Percentiles rank a stretch among this genome's conserved stretches.
These are phyloP conservation scores for Corythornis leucogaster DNA, from an alignment of 2,797 vertebrate genomes.

Conservation along the genomic window DNA sequence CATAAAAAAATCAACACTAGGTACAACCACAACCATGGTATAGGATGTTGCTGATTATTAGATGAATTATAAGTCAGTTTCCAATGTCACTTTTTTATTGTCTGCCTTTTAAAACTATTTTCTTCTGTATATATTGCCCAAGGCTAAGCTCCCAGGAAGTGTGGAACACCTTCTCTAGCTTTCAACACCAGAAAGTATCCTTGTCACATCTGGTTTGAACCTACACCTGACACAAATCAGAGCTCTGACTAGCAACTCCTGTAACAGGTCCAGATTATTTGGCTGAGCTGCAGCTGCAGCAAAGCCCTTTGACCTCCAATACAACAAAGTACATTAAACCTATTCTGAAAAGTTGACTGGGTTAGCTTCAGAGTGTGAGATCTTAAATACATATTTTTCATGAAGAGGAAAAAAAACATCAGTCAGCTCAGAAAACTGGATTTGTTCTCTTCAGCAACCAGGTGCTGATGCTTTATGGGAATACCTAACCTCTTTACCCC, in stretches of 20 bases:
- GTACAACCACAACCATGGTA: not conserved
- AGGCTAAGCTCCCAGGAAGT: slow-evolving; percentile 66
- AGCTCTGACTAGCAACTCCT: slow-evolving; percentile 51
- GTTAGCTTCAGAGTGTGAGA: slow-evolving; percentile 33
- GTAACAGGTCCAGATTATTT: slow-evolving; percentile 56
- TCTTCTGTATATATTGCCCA: not conserved
- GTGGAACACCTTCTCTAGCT: slow-evolving; percentile 22
- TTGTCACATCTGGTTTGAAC: slow-evolving; percentile 63
- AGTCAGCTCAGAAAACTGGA: slow-evolving; percentile 19
- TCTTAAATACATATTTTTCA: slow-evolving; percentile 6
- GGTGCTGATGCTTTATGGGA: not conserved
- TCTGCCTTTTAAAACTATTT: slow-evolving; percentile 37
- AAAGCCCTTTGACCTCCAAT: slow-evolving; percentile 54
- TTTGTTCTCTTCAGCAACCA: slow-evolving; percentile 31
- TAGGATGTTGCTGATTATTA: slow-evolving; percentile 27
- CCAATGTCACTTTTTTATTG: slow-evolving; percentile 19
- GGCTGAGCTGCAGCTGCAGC: slow-evolving; percentile 54
- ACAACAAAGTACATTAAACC: slow-evolving; percentile 53
- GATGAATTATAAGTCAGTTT: slow-evolving; percentile 20
- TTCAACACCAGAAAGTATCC: slow-evolving; percentile 59
- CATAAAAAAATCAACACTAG: slow-evolving; percentile 55
- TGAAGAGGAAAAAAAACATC: slow-evolving; percentile 14
- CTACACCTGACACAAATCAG: slow-evolving; percentile 63
- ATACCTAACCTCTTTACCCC: not conserved
- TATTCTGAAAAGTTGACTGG: slow-evolving; percentile 32